Evolutionary conservation across 2,888 invertebrate species (phyloP), one percentile per base, ranked within the genome.

Genomic region (Andrena dorsata): DNA sequence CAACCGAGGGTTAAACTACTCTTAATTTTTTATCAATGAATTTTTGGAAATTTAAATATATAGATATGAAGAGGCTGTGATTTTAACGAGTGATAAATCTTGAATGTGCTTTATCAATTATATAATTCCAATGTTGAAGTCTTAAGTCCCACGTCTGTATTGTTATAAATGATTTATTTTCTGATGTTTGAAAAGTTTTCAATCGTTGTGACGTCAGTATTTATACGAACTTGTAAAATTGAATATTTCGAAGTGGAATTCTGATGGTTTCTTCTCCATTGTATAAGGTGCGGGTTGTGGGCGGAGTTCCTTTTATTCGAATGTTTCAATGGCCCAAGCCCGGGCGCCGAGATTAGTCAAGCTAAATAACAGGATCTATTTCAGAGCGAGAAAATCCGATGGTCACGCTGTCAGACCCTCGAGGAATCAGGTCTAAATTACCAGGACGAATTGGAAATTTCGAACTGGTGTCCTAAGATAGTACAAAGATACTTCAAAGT

Each of bases 371-470:
- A 60, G 58, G 30, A 56, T 56, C 30, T 51, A 53, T 63, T 76
- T 41, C 65, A 51, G 56, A 84, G 84, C 86, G 83, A 88, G 73
- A 79, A 87, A 88, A 87, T 85, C 65, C 51, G 49, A 85, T 80
- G 75, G 78, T 88, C 81, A 76, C 82, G 82, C 82, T 81, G 83
- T 77, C 78, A 68, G 79, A 53, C 49, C 63, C 49, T 56, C 49
- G 64, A 8, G 13, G 1, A 41, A 23, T 4, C 26, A 13, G 32
- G 13, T 51, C 28, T 20, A 69, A 80, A 80, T 64, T 69, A 20
- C 76, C 65, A 69, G 20, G 23, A 65, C 73, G 61, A 80, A 76
- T 68, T 49, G 75, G n/a, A 30, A 76, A 72, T 58, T 61, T 16
- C 10, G 47, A n/a, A 65, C 8, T 28, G n/a, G 20, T 16, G 6